Percentiles rank a stretch among this genome's conserved stretches.
Conservation (phyloP, 1,140 invertebrate species). For the Drosophila truncata region DNA sequence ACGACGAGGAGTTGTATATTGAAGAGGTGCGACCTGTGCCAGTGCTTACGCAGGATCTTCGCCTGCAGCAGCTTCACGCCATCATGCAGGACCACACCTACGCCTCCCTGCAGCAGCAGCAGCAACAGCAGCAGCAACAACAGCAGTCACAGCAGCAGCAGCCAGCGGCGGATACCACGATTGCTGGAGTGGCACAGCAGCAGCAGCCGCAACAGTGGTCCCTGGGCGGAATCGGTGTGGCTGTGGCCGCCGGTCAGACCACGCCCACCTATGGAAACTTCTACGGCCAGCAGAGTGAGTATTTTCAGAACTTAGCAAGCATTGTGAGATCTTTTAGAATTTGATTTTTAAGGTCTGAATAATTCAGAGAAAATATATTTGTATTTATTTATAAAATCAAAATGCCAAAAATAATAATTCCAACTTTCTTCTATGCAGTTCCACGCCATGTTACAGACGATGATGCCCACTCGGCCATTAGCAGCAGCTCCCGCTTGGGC, state of each 20-base stretch:
- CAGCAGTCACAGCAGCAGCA: conserved; percentile 43
- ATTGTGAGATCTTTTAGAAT: not conserved
- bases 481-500: conserved; percentile 86
- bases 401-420: conserved; percentile 3
- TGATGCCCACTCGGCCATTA: conserved; percentile 89
- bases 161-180: conserved; percentile 8
- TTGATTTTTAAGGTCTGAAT: not conserved
- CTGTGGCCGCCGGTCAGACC: conserved; percentile 39
- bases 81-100: conserved; percentile 94
- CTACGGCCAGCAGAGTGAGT: conserved; percentile 77
- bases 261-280: conserved; percentile 48
- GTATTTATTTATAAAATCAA: not conserved
- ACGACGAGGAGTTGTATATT: conserved; percentile 81
- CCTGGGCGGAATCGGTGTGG: conserved; percentile 76
- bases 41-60: conserved; percentile 86
- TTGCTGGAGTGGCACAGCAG: conserved; percentile 20
- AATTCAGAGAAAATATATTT: not conserved
- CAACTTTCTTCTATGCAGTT: conserved; percentile 48
- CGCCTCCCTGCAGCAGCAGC: conserved; percentile 87
- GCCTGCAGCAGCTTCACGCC: conserved; percentile 86
- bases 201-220: conserved; percentile 77
- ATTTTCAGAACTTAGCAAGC: not conserved
- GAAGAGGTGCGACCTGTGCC: conserved; percentile 84
- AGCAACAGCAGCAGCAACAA: conserved; percentile 85
- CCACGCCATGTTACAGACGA: conserved; percentile 85